Base-by-base conservation (phyloP, 2,113 vertebrate genomes). In the Hylia prasina region DNA sequence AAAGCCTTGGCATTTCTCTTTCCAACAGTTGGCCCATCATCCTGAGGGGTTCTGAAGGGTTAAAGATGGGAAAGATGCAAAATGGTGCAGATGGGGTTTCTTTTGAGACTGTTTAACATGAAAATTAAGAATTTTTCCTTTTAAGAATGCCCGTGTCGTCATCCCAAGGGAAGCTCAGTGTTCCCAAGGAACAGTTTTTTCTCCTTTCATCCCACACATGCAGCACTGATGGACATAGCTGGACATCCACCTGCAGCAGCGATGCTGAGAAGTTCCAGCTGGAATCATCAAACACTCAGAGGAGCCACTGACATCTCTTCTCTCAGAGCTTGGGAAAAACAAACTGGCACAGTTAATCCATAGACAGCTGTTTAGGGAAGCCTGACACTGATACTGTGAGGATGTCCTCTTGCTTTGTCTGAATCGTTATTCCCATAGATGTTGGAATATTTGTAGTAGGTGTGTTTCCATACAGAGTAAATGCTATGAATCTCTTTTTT, bases 191-290 rank as follows among this genome's bases (percentile, higher is more conserved):
- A 8, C 9, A 50, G 15, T 70, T 65, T 19, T 9, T 71, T 65
- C 31, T 69, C 16, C 58, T 79, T 68, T 69, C 17, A 33, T 33
- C 28, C 30, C 56, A 47, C 11, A 5, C 13, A 18, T 35, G 19
- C 24, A 65, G 28, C 45, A 33, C 40, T 81, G 56, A 19, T 48
- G 60, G 53, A 54, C 5, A 12, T 20, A 44, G 40, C n/a, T 47
- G 54, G 22, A 51, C 60, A 77, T 30, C 13, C 42, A 17, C 17
- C 6, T n/a, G n/a, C 27, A 61, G 51, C 22, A 64, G 33, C 0
- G 0, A 8, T 69, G 33, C n/a, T 0, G 1, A 69, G 60, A 30
- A 37, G 10, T 69, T 65, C 57, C 64, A 44, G 24, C n/a, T 24
- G 47, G 19, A 70, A 45, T 33, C 16, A 37, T 23, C 64, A 87